Evolutionary conservation across 2,888 invertebrate species (phyloP), one percentile per base, ranked within the genome.

Genomic region (Petrophora chlorosata): DNA sequence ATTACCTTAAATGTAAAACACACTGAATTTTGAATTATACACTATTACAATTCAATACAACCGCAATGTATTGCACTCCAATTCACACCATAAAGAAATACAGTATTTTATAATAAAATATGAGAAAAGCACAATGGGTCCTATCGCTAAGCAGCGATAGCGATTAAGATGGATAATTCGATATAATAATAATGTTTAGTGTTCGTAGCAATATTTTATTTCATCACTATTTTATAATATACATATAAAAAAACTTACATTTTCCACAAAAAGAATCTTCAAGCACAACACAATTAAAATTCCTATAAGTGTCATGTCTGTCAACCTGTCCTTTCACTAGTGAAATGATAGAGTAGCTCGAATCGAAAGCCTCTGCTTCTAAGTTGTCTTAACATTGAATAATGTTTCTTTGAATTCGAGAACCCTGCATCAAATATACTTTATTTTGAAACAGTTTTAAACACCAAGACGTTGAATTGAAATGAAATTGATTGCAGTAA

Each of bases 381-480:
- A 59, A 59, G 68, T 82, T 82, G n/a, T 77, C 68, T 73, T 82
- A 85, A 85, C 77, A 78, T 40, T 48, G 40, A 33, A 51, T 61
- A 55, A 39, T 48, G 57, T 70, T 63, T 51, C 44, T 49, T 43
- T 63, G 60, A 73, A 79, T 73, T 61, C 53, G 76, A 76, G 69
- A 64, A 56, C 63, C 63, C 53, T 53, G 63, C 49, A 58, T 66
- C 59, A 74, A 79, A 78, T 73, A 43, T 29, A 35, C 53, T 46
- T 63, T 81, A 70, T 77, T 78, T 63, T 69, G 65, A 71, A 67
- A 67, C 45, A 53, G 46, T 64, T 35, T 53, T 56, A 58, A 56
- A 61, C 56, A 28, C 16, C 30, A 47, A 46, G 35, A 53, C 58
- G 9, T 14, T 34, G 13, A n/a, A 15, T 9, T 14, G 4, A 9